Base-by-base conservation (phyloP, 2,113 vertebrate genomes). In the Calyptomena viridis region DNA sequence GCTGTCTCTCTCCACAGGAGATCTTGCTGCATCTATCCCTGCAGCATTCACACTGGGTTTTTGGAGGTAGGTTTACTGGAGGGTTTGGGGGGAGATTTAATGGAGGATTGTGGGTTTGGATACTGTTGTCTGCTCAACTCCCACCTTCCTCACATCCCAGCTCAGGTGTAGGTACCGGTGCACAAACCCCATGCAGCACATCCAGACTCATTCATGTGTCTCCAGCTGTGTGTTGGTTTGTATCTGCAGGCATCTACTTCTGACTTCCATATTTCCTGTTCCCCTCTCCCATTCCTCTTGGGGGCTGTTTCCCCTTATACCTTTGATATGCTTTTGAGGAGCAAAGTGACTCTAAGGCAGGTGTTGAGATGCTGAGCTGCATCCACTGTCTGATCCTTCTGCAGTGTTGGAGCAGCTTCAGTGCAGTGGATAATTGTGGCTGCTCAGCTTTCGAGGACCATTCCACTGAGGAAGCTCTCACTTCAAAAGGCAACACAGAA, bases 11-110 rank as follows among this genome's bases (percentile, higher is more conserved):
- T 67, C 56, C 27, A 17, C 0, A 1, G 17, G 42, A 93, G 9
- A 47, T 12, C 39, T 33, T 66, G 23, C 40, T 81, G 7, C 37
- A 22, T 12, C 66, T 13, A 1, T 15, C 6, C 20, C 39, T 81
- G 55, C 30, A 69, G 24, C 31, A 14, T 4, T 9, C 1, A 1
- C 22, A 8, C 9, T 62, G 50, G 0, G 0, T 22, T 11, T 47
- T 78, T 22, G 0, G 8, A 10, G 23, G 7, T 3, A 5, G 1
- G 25, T 58, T 78, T 18, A 30, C 16, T 13, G 49, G 16, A 25
- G 5, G 20, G 24, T 17, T 72, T 47, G 21, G 21, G 21, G 12
- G 15, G 4, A 3, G 5, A 15, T 55, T 86, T n/a, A 28, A 7
- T 44, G 52, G 40, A 67, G 5, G 3, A 2, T 8, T 60, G 8